A percentile compares a stretch with the other conserved stretches of the same genome.
Evolutionary conservation across 2,797 vertebrate genomes (phyloP).

Genomic region (Intellagama lesueurii): DNA sequence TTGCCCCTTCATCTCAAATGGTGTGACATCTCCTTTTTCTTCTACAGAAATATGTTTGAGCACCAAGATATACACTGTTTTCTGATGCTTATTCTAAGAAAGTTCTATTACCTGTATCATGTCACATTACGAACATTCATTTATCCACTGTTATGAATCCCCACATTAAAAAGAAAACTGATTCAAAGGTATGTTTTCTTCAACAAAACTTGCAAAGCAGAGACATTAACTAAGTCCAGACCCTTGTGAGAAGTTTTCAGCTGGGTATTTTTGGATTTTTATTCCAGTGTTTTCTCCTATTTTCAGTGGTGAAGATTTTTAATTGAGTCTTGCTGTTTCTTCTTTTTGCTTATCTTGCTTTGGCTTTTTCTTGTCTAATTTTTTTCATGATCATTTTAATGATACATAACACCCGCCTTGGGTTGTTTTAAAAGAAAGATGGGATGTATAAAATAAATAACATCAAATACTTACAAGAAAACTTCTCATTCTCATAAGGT

Average conservation of each 20-base stretch:
- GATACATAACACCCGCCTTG: not conserved
- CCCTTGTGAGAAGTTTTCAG: not conserved
- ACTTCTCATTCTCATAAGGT: slow-evolving; percentile 17
- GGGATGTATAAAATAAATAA: slow-evolving; percentile 4
- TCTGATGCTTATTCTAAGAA: not conserved
- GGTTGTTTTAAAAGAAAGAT: not conserved
- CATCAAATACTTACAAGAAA: not conserved
- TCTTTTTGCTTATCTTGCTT: not conserved
- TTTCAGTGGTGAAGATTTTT: not conserved
- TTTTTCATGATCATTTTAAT: not conserved
- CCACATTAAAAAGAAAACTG: not conserved
- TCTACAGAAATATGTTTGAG: not conserved
- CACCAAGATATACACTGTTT: not conserved
- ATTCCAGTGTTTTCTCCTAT: not conserved
- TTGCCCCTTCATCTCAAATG: too few species aligned
- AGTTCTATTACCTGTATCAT: not conserved
- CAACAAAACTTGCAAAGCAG: not conserved
- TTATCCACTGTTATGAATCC: not conserved
- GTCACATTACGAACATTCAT: not conserved
- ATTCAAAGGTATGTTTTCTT: not conserved
- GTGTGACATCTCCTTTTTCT: not conserved
- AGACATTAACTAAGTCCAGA: not conserved
- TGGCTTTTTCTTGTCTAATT: not conserved
- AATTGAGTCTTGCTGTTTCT: not conserved
- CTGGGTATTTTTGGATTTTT: not conserved